These are phyloP conservation scores for Epistrophella euchroma DNA, from an alignment of 2,888 invertebrate genomes.

Conservation along the genomic window DNA sequence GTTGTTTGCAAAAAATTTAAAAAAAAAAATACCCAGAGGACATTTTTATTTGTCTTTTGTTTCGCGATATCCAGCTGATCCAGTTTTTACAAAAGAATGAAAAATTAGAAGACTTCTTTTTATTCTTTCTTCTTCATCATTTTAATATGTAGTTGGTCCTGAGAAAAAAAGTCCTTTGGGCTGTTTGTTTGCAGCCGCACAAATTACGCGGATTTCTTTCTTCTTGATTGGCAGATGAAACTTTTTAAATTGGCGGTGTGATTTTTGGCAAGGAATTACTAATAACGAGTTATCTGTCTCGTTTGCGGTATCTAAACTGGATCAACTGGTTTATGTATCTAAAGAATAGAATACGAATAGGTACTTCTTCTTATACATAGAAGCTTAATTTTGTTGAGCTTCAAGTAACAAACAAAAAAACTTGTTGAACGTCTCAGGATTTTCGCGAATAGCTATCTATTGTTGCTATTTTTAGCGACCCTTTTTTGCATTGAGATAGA, in stretches of 20 bases:
- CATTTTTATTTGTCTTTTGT: constrained; percentile 60
- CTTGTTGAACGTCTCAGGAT: background rate
- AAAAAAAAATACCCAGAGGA: constrained; percentile 59
- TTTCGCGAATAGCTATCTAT: background rate
- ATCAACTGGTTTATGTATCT: constrained; percentile 50
- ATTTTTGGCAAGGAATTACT: constrained; percentile 40
- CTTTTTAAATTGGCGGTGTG: constrained; percentile 64
- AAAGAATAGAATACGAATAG: background rate
- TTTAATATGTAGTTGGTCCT: too few relatives aligned
- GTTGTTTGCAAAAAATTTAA: constrained; percentile 35
- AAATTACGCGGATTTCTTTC: constrained; percentile 73
- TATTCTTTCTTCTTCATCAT: constrained; percentile 1
- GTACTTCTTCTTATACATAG: background rate
- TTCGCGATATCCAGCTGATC: constrained; percentile 75
- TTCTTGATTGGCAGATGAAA: constrained; percentile 60
- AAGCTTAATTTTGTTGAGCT: constrained; percentile 1
- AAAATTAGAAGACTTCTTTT: constrained; percentile 39
- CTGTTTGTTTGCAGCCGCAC: constrained; percentile 75
- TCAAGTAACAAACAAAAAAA: background rate
- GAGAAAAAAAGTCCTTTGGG: constrained; percentile 64
- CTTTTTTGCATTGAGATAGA: background rate
- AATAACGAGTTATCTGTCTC: constrained; percentile 19
- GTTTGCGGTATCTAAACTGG: constrained; percentile 11
- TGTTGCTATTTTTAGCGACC: constrained; percentile 8
- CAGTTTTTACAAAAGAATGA: constrained; percentile 60